Conservation (phyloP, 2,888 invertebrate species). For the Ectemnius lituratus region DNA sequence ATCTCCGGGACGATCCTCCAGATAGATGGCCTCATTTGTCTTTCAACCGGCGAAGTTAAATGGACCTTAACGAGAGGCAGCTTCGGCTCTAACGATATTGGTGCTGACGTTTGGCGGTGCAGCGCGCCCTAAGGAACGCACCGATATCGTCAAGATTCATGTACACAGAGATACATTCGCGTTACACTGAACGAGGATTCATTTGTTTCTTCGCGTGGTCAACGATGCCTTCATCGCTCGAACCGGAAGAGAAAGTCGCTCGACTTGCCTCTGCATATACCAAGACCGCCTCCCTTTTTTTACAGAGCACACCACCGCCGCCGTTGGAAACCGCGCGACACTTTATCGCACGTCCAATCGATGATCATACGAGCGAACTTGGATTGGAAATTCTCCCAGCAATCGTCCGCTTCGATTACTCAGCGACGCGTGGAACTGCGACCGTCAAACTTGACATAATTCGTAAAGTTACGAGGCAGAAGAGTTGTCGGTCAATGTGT, state of each 20-base stretch:
- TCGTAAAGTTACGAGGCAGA: too few species aligned
- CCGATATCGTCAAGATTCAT: neutral
- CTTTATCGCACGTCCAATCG: conserved; percentile 46
- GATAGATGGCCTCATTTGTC: conserved; percentile 18
- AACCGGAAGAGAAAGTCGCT: conserved; percentile 69
- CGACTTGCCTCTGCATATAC: conserved; percentile 12
- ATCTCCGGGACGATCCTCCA: conserved; percentile 22
- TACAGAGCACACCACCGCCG: neutral
- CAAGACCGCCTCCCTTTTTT: conserved; percentile 12
- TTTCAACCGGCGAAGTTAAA: conserved; percentile 22
- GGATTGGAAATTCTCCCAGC: conserved; percentile 24
- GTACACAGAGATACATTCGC: conserved; percentile 29
- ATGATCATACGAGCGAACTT: conserved; percentile 28
- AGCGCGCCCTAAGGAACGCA: neutral
- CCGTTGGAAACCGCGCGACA: conserved; percentile 29
- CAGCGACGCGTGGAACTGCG: conserved; percentile 13
- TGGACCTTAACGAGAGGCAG: conserved; percentile 37
- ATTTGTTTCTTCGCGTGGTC: conserved; percentile 59
- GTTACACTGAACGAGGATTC: conserved; percentile 27
- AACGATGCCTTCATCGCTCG: conserved; percentile 50
- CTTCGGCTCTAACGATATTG: conserved; percentile 32
- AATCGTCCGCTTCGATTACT: conserved; percentile 8
- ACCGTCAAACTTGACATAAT: too few species aligned
- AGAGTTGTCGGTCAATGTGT: too few species aligned
- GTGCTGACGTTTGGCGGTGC: conserved; percentile 17